Conservation (phyloP, 2,113 vertebrate species). For the Tringa solitaria region DNA sequence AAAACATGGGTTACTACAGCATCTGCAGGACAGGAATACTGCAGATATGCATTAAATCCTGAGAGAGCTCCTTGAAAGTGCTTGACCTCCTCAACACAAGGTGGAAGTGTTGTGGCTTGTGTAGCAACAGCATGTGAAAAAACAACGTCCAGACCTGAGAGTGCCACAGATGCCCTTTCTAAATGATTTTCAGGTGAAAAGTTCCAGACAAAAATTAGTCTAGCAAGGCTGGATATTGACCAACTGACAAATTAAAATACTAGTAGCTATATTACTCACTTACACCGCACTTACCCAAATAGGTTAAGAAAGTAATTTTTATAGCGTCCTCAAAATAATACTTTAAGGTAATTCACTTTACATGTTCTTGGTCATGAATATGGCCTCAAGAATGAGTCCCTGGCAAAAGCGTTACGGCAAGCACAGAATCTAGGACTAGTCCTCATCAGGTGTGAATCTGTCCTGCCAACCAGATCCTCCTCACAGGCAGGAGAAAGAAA, state of each 20-base stretch:
- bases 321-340: neutral
- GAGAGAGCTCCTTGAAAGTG: neutral
- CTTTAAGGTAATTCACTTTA: neutral
- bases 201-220: neutral
- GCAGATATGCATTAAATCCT: neutral
- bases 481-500: neutral
- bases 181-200: neutral
- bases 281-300: neutral
- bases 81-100: neutral
- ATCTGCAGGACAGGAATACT: neutral
- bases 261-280: neutral
- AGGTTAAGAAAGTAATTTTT: neutral
- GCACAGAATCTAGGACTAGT: neutral
- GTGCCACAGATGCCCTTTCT: neutral
- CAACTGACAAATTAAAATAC: neutral
- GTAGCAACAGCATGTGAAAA: neutral
- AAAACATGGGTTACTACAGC: neutral
- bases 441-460: no score
- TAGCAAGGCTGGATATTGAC: neutral
- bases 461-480: neutral
- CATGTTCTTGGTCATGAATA: neutral
- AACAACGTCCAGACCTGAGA: neutral
- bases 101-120: neutral
- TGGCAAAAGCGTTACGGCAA: neutral
- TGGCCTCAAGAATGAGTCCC: rapidly evolving